phyloP scores from a whole-genome alignment of 2,797 vertebrate genomes.

The Centroberyx gerrardi region DNA sequence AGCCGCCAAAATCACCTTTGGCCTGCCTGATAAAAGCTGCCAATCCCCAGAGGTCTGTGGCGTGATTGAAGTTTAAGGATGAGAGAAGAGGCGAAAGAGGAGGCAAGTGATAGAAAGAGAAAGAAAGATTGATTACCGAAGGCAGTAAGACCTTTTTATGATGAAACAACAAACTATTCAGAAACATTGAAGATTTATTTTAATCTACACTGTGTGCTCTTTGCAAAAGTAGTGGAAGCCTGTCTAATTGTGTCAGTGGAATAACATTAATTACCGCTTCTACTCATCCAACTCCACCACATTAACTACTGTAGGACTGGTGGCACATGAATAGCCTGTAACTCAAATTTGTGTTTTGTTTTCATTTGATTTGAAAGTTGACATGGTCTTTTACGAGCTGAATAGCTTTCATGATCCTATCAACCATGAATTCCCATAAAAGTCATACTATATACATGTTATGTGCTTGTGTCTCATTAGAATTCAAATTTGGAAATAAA shows the following conservation, averaged over 20 bases:
- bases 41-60: conserved; percentile 23
- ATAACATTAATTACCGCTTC: conserved; percentile 19
- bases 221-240: conserved; percentile 6
- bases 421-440: not conserved
- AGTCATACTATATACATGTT: not conserved
- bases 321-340: conserved; percentile 21
- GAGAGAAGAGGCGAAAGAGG: conserved; percentile 1
- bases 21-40: conserved; percentile 45
- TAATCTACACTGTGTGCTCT: not conserved
- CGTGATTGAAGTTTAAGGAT: conserved; percentile 31
- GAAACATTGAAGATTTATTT: not conserved
- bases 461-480: not conserved
- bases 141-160: not conserved
- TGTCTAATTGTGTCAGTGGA: conserved; percentile 23
- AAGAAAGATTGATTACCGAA: not conserved
- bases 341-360: conserved; percentile 1
- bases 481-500: not conserved
- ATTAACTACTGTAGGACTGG: conserved; percentile 22
- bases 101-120: not conserved
- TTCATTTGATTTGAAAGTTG: conserved; percentile 18
- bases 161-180: not conserved
- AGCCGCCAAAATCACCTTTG: conserved; percentile 57
- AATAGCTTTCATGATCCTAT: not conserved
- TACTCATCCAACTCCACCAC: not conserved
- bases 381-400: not conserved